Evolutionary conservation across 2,113 vertebrate genomes (phyloP).

Genomic region (Malaclemys terrapin): DNA sequence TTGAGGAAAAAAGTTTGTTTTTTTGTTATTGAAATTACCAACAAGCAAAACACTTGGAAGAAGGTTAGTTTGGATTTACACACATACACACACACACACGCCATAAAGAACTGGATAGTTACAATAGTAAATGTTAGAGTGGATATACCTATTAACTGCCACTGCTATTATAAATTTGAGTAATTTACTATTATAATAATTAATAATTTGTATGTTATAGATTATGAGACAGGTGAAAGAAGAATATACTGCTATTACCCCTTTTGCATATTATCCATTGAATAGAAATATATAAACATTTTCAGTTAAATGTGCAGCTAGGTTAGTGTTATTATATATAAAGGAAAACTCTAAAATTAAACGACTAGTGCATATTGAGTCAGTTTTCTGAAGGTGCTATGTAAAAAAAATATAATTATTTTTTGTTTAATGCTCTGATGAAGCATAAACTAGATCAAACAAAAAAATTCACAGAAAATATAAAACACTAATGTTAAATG

Average conservation of each 20-base stretch:
- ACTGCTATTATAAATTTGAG: not conserved
- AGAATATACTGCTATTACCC: not conserved
- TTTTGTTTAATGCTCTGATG: not conserved
- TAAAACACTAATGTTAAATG: not conserved
- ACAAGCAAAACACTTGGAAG: not conserved
- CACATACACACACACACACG: too few relatives aligned
- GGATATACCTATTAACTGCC: not conserved
- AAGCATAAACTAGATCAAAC: slow-evolving; percentile 13
- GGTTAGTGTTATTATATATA: not conserved
- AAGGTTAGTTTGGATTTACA: not conserved
- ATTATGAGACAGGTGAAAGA: not conserved
- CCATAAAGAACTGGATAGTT: not conserved
- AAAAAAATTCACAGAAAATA: not conserved
- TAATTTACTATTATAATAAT: not conserved
- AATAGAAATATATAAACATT: not conserved
- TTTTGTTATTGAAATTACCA: not conserved
- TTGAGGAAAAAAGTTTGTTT: not conserved
- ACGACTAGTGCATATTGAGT: not conserved
- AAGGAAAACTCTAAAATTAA: not conserved
- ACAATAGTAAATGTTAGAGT: not conserved
- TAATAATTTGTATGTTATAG: not conserved
- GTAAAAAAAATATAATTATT: not conserved
- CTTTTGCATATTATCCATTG: not conserved
- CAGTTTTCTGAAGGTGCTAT: not conserved
- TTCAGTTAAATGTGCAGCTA: not conserved